Evolutionary conservation across 2,113 vertebrate species (phyloP), one percentile per base, ranked within the genome.

Genomic region (Pitta sordida): DNA sequence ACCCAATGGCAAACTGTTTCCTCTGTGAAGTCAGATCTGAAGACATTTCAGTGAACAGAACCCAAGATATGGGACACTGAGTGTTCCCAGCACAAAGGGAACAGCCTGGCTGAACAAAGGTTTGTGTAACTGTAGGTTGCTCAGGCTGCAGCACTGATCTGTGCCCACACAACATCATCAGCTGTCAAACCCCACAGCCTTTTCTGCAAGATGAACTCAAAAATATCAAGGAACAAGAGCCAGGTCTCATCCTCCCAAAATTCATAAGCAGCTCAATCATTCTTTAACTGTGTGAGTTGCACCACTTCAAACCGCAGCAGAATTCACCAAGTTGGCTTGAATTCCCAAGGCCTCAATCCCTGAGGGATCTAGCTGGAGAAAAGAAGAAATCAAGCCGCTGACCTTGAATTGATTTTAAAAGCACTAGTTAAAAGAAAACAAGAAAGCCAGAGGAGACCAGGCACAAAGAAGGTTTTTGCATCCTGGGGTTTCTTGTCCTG

Each of bases 121-220:
- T 91, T 22, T 81, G 76, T 3, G 0, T 23, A 86, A 86, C 23
- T 0, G 1, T 22, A 73, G 55, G 32, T 34, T 68, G 86, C 73
- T 86, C 79, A 78, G 76, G 88, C 91, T 93, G 96, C 94, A 75
- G 74, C 69, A 11, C 56, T 65, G 51, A 68, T 92, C 86, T 60
- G 91, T 86, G 83, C 94, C 96, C 91, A 94, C 96, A 79, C 92
- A 91, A 4, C 83, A 84, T 84, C 93, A 93, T 60, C 94, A 87
- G 91, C 94, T 95, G 94, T 93, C 96, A 95, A 95, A 95, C 68
- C 52, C 91, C 86, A 84, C 86, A 56, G 92, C 80, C 88, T 90
- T n/a, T 77, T 15, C 78, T 48, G 56, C 1, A 11, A 81, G 7
- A 93, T 36, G 27, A 90, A 60, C 69, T 84, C 65, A 83, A 71